A percentile compares a stretch with the other conserved stretches of the same genome.
These are phyloP conservation scores for Meghimatium bilineatum DNA, from an alignment of 2,888 invertebrate genomes.

Conservation along the genomic window DNA sequence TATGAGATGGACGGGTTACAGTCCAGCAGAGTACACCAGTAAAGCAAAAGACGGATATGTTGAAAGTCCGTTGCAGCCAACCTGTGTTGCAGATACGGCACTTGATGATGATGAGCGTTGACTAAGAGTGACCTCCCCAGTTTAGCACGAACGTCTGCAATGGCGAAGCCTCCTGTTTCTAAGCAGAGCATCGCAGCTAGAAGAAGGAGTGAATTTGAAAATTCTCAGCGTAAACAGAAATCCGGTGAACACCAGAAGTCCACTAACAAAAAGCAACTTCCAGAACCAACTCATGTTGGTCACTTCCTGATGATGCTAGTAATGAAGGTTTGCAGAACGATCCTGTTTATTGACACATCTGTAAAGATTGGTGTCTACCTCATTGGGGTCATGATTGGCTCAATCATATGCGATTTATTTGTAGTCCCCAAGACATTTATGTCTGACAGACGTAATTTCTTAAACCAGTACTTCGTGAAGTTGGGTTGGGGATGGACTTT, in stretches of 20 bases:
- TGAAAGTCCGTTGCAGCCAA: too few relatives aligned
- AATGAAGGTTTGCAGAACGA: slow-evolving; percentile 90
- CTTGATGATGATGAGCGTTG: too few relatives aligned
- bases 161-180: neutral
- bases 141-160: neutral
- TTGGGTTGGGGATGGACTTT: slow-evolving; percentile 99
- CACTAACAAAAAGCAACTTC: slow-evolving; percentile 82
- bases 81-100: too few relatives aligned
- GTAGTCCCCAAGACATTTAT: slow-evolving; percentile 89
- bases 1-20: too few relatives aligned
- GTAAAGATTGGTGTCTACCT: slow-evolving; percentile 91
- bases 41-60: too few relatives aligned
- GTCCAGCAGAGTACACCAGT: too few relatives aligned
- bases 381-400: slow-evolving; percentile 88
- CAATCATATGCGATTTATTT: slow-evolving; percentile 90
- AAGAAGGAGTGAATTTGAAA: slow-evolving; percentile 19
- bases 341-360: slow-evolving; percentile 88
- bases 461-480: slow-evolving; percentile 96
- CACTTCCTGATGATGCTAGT: slow-evolving; percentile 89
- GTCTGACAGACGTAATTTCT: slow-evolving; percentile 91
- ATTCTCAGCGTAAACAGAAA: slow-evolving; percentile 27
- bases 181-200: neutral
- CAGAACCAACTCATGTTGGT: slow-evolving; percentile 88
- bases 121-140: neutral
- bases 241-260: neutral